These are phyloP conservation scores for Drosophila rufa DNA, from an alignment of 1,140 invertebrate species.

Conservation along the genomic window DNA sequence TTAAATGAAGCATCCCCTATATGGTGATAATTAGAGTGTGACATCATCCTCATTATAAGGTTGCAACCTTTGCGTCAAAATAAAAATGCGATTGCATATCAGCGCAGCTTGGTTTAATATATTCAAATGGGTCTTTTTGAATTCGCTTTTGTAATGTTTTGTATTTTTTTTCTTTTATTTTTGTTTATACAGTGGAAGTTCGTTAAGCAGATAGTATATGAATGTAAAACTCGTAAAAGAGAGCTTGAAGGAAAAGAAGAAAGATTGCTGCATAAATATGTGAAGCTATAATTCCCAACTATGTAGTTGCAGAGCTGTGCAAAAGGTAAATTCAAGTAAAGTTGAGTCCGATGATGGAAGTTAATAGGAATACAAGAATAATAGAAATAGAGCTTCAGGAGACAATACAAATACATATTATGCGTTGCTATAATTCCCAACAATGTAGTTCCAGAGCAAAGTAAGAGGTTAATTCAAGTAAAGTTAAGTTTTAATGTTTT, in stretches of 20 bases:
- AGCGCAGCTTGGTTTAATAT: slow-evolving; percentile 2
- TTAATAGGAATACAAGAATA: background rate
- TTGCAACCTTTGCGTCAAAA: slow-evolving; percentile 15
- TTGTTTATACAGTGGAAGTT: background rate
- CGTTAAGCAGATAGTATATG: background rate
- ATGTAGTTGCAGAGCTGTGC: background rate
- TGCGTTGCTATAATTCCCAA: no score
- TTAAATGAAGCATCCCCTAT: background rate
- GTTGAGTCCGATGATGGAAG: no score
- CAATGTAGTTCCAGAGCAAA: no score
- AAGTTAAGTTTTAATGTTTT: background rate
- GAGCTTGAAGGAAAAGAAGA: background rate
- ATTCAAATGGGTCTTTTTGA: slow-evolving; percentile 8
- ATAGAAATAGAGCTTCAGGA: no score
- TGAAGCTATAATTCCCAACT: background rate
- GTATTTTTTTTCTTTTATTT: background rate
- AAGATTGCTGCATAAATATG: background rate
- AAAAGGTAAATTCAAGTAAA: no score
- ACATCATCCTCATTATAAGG: slow-evolving; percentile 8
- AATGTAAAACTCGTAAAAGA: background rate
- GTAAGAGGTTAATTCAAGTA: no score
- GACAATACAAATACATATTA: no score
- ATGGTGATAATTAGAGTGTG: slow-evolving; percentile 5
- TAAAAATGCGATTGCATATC: slow-evolving; percentile 25
- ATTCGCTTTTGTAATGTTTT: slow-evolving; percentile 8